Percentiles rank a stretch among this genome's conserved stretches.
Conservation (phyloP, 2,797 vertebrate genomes). For the Amphiprion clarkii region DNA sequence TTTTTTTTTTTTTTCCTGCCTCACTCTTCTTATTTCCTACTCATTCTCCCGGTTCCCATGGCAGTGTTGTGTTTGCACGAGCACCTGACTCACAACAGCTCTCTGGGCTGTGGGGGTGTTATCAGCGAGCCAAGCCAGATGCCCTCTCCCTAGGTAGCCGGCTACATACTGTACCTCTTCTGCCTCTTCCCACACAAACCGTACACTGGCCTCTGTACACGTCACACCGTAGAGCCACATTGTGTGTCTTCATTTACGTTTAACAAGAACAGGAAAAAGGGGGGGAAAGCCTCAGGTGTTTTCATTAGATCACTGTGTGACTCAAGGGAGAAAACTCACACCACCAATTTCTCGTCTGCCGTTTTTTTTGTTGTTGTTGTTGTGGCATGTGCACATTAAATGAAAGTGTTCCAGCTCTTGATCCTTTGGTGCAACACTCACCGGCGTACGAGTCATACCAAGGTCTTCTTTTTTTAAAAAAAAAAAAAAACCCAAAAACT, state of each 20-base stretch:
- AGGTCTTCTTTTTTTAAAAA: background rate
- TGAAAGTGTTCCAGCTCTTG: slow-evolving; percentile 7
- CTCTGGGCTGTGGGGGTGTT: slow-evolving; percentile 77
- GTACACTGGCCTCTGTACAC: slow-evolving; percentile 46
- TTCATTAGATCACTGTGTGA: slow-evolving; percentile 10
- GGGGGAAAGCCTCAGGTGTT: slow-evolving; percentile 16
- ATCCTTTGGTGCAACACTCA: background rate
- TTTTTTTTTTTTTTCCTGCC: slow-evolving; percentile 15
- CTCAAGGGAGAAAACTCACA: slow-evolving; percentile 3
- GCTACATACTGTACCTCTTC: slow-evolving; percentile 63
- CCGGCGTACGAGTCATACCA: background rate
- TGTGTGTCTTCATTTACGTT: slow-evolving; percentile 32
- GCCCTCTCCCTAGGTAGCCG: slow-evolving; percentile 79
- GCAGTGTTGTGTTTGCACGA: slow-evolving; percentile 68
- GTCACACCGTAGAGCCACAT: slow-evolving; percentile 22
- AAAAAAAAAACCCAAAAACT: background rate
- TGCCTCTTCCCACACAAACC: slow-evolving; percentile 71
- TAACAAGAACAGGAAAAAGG: slow-evolving; percentile 13
- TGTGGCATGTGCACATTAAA: slow-evolving; percentile 17
- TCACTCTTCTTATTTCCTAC: slow-evolving; percentile 54
- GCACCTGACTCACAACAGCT: slow-evolving; percentile 77
- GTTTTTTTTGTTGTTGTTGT: background rate
- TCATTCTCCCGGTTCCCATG: slow-evolving; percentile 62
- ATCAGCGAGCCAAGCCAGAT: slow-evolving; percentile 74
- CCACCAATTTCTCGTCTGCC: background rate